Evolutionary conservation across 2,113 vertebrate species (phyloP).

Genomic region (Labrus mixtus): DNA sequence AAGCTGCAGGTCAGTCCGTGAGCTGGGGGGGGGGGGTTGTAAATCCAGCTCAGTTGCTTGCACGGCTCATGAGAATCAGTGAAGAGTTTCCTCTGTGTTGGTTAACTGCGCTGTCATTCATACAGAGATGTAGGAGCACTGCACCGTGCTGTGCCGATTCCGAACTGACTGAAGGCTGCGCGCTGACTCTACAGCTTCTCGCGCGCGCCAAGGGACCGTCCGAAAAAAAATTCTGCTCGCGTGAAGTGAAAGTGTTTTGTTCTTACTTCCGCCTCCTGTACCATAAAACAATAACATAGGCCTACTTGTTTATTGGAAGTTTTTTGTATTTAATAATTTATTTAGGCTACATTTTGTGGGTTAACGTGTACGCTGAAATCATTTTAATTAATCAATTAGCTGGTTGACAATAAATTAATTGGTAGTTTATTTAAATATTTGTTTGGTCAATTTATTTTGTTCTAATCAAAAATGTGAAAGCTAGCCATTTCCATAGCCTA

Average conservation of each 20-base stretch:
- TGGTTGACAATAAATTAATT: no score
- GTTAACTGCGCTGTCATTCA: slow-evolving; percentile 40
- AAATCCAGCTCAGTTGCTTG: slow-evolving; percentile 7
- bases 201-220: slow-evolving; percentile 68
- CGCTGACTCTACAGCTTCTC: slow-evolving; percentile 14
- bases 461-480: no score
- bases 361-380: no score
- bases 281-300: no score
- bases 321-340: no score
- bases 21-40: background rate
- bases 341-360: no score
- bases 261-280: slow-evolving; percentile 17
- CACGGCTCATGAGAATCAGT: background rate
- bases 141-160: no score
- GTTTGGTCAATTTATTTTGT: no score
- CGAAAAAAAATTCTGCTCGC: slow-evolving; percentile 17
- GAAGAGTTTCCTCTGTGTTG: slow-evolving; percentile 14
- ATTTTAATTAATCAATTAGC: no score
- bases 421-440: no score
- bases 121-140: slow-evolving; percentile 32
- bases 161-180: slow-evolving; percentile 35
- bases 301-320: no score
- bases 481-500: no score
- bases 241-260: slow-evolving; percentile 31
- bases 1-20: background rate